phyloP scores from a whole-genome alignment of 2,888 invertebrate species.

The Drosophila kokeensis region DNA sequence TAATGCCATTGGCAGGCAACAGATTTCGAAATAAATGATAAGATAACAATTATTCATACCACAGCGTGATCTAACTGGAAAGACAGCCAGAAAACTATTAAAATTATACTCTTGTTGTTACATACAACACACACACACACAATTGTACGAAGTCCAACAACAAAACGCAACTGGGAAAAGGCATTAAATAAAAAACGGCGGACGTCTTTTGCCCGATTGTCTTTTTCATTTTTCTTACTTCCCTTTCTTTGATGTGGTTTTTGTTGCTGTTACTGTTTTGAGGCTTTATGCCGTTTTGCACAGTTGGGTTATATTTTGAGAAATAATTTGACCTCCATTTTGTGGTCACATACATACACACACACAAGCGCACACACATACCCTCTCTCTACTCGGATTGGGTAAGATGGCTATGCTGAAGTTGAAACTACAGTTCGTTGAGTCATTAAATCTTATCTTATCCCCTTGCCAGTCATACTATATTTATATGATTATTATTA shows the following conservation, averaged over 20 bases:
- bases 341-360: background rate
- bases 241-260: background rate
- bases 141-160: conserved; percentile 22
- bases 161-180: conserved; percentile 30
- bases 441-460: background rate
- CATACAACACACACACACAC: background rate
- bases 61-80: conserved; percentile 2
- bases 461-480: background rate
- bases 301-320: conserved; percentile 71
- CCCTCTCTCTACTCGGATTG: background rate
- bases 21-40: conserved; percentile 67
- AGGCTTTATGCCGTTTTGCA: conserved; percentile 66
- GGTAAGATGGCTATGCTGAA: background rate
- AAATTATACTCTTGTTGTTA: conserved; percentile 14
- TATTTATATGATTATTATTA: background rate
- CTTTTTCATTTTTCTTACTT: conserved; percentile 34
- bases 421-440: background rate
- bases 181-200: conserved; percentile 48
- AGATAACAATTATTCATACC: conserved; percentile 53
- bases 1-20: conserved; percentile 24
- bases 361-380: background rate
- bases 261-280: conserved; percentile 11
- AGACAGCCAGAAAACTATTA: conserved; percentile 5
- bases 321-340: conserved; percentile 48
- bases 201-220: conserved; percentile 56